These are phyloP conservation scores for Lepus timidus DNA, from an alignment of 2,113 vertebrate genomes.

Conservation along the genomic window DNA sequence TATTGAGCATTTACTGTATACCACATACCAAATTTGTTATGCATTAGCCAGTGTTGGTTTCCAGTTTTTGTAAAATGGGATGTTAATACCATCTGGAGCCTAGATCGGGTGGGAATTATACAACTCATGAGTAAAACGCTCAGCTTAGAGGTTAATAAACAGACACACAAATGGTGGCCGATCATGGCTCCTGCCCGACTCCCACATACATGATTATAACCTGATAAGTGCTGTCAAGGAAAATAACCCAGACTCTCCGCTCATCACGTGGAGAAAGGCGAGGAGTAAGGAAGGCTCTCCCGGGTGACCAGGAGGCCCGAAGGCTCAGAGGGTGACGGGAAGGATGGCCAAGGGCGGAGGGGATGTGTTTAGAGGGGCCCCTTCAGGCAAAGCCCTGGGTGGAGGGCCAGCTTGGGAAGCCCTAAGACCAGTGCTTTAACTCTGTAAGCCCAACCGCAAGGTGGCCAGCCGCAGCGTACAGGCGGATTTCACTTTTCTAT, in stretches of 20 bases:
- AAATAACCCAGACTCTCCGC: background rate
- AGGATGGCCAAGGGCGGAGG: accelerated
- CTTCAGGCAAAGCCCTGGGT: background rate
- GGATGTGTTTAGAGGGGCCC: background rate
- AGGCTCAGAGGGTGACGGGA: background rate
- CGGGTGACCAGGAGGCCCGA: background rate
- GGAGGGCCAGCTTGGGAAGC: background rate
- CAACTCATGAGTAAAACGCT: background rate
- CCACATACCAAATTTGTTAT: background rate
- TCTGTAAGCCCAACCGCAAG: background rate
- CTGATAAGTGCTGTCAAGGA: background rate
- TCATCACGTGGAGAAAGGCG: background rate
- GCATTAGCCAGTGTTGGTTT: background rate
- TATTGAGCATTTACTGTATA: background rate
- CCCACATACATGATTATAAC: background rate
- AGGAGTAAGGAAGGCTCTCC: background rate
- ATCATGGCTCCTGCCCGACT: background rate
- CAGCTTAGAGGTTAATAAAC: background rate
- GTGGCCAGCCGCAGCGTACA: background rate
- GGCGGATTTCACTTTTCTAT: too few species aligned
- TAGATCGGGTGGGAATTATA: background rate
- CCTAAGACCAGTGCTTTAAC: background rate
- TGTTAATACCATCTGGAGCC: background rate
- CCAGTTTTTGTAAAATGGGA: background rate
- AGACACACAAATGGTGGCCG: too few species aligned